A percentile compares a stretch with the other conserved stretches of the same genome.
Evolutionary conservation across 1,140 invertebrate genomes (phyloP).

Genomic region (Pseudachorutes palmiensis): DNA sequence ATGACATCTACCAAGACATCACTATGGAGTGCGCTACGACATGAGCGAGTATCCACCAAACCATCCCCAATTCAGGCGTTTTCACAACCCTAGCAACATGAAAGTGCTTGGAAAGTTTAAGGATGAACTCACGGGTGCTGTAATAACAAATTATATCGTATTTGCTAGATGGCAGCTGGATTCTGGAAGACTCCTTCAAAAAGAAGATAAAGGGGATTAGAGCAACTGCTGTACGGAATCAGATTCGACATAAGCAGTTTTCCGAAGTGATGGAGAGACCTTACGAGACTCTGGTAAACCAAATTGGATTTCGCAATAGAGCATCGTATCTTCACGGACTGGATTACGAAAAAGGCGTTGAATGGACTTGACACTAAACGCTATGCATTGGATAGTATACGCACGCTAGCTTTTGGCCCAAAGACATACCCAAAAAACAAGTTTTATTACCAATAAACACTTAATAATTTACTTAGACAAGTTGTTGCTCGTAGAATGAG

Average conservation of each 20-base stretch:
- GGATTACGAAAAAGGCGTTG: not conserved
- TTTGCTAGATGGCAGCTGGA: not conserved
- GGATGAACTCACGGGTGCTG: not conserved
- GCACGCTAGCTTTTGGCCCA: slow-evolving; percentile 6
- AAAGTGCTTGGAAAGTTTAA: slow-evolving; percentile 19
- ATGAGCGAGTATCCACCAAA: slow-evolving; percentile 11
- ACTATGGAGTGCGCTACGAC: not conserved
- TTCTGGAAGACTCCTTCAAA: not conserved
- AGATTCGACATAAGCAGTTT: slow-evolving; percentile 10
- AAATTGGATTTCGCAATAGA: not conserved
- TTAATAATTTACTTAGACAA: not conserved
- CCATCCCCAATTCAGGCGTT: slow-evolving; percentile 6
- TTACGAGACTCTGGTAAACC: not conserved
- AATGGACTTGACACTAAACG: slow-evolving; percentile 14
- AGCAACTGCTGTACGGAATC: not conserved
- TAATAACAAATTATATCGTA: not conserved
- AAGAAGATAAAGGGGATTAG: not conserved
- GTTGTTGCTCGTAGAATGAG: not conserved
- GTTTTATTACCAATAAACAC: too few relatives aligned
- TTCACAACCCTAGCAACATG: slow-evolving; percentile 12
- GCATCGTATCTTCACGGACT: slow-evolving; percentile 1
- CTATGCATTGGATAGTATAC: slow-evolving; percentile 11
- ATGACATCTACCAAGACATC: slow-evolving; percentile 12
- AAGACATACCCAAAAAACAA: not conserved
- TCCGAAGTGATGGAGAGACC: slow-evolving; percentile 2